Conservation (phyloP, 2,797 vertebrate genomes). For the Melanotaenia parkinsoni region DNA sequence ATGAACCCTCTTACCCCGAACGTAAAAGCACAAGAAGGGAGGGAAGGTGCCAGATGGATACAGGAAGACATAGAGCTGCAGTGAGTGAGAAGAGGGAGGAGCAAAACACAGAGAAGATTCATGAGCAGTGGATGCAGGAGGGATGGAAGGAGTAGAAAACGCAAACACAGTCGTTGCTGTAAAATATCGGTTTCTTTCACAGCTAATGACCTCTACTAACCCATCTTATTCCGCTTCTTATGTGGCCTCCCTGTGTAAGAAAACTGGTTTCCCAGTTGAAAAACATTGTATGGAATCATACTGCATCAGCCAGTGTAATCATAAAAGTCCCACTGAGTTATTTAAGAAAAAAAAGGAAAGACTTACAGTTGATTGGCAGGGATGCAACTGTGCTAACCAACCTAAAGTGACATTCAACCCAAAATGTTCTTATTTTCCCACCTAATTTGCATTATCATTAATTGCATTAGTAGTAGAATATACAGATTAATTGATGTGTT, state of each 20-base stretch:
- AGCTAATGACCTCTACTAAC: background rate
- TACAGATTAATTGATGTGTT: too few relatives aligned
- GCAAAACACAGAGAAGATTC: slow-evolving; percentile 1
- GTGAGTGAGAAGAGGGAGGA: background rate
- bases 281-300: background rate
- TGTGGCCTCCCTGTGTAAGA: background rate
- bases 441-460: too few relatives aligned
- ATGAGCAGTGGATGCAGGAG: slow-evolving; percentile 7
- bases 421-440: too few relatives aligned
- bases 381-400: too few relatives aligned
- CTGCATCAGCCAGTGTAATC: background rate
- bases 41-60: slow-evolving; percentile 28
- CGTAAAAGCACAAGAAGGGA: slow-evolving; percentile 30
- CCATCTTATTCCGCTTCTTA: background rate
- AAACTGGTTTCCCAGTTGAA: background rate
- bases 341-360: background rate
- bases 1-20: slow-evolving; percentile 75
- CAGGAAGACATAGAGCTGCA: slow-evolving; percentile 10
- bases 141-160: background rate
- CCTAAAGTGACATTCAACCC: too few relatives aligned
- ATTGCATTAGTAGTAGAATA: too few relatives aligned
- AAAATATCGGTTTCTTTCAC: background rate
- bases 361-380: too few relatives aligned
- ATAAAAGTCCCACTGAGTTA: background rate
- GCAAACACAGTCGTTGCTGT: background rate